Evolutionary conservation across 2,888 invertebrate genomes (phyloP).

Genomic region (Himalopsyche japonica): DNA sequence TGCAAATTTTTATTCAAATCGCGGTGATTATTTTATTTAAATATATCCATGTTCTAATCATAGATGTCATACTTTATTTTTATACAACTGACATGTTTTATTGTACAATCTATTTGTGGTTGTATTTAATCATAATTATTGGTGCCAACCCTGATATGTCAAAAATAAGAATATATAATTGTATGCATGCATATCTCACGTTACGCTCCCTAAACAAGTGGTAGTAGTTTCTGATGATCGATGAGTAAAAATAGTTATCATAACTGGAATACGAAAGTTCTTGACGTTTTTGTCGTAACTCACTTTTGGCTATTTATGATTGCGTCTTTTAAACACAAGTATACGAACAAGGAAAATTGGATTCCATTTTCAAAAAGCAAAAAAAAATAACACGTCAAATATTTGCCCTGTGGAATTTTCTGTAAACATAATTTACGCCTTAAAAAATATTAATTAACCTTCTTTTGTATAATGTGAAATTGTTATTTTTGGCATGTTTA

Average conservation of each 20-base stretch:
- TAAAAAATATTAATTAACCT: no score
- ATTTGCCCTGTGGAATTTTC: no score
- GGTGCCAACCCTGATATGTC: background rate
- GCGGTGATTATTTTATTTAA: no score
- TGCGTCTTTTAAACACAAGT: background rate
- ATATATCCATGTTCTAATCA: no score
- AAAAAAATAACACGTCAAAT: no score
- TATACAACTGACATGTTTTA: no score
- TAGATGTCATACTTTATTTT: no score
- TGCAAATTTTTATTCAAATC: no score
- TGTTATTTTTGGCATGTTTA: no score
- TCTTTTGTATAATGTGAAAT: no score
- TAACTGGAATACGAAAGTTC: background rate
- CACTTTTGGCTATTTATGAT: background rate
- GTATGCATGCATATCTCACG: background rate
- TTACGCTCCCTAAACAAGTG: background rate
- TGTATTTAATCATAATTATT: background rate
- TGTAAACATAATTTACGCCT: no score
- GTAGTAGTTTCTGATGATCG: background rate
- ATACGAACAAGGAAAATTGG: background rate
- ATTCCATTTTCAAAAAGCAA: no score
- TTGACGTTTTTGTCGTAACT: background rate
- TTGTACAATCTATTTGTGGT: background rate
- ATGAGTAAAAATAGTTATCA: background rate
- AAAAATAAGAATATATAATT: background rate